phyloP scores from a whole-genome alignment of 2,113 vertebrate genomes.

The Nyctibius bracteatus region DNA sequence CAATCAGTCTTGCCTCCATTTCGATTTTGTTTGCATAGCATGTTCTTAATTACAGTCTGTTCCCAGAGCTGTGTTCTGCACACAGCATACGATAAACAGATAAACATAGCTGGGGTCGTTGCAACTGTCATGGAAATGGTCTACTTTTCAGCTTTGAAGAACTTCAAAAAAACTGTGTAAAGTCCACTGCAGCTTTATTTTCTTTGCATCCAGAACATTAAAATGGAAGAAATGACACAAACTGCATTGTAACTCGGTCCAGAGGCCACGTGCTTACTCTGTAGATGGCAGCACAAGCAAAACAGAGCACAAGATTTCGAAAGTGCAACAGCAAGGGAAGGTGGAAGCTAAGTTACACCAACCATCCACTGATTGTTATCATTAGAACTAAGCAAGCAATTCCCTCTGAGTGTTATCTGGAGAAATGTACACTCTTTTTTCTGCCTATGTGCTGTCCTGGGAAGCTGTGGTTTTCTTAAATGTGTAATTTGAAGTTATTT shows the following conservation, averaged over 20 bases:
- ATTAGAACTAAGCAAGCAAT: neutral
- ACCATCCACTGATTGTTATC: neutral
- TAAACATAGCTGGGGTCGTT: slow-evolving; percentile 39
- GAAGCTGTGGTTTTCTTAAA: neutral
- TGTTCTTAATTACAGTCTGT: slow-evolving; percentile 67
- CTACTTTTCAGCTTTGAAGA: neutral
- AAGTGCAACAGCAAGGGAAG: neutral
- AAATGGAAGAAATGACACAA: neutral
- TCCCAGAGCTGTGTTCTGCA: slow-evolving; percentile 56
- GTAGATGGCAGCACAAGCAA: neutral
- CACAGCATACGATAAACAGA: slow-evolving; percentile 52
- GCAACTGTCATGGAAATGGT: slow-evolving; percentile 10
- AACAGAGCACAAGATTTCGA: neutral
- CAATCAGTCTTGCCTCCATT: slow-evolving; percentile 56
- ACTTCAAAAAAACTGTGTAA: neutral
- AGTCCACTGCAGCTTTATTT: neutral
- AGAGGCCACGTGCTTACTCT: neutral
- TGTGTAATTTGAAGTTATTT: neutral
- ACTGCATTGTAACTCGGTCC: neutral
- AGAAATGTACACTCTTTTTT: neutral
- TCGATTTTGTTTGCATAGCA: slow-evolving; percentile 60
- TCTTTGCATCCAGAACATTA: neutral
- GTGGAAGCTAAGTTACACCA: neutral
- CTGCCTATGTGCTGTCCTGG: neutral
- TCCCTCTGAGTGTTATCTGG: neutral